Percentiles rank a stretch among this genome's conserved stretches.
phyloP scores from a whole-genome alignment of 1,140 invertebrate genomes.

The Drosophila bifasciata region DNA sequence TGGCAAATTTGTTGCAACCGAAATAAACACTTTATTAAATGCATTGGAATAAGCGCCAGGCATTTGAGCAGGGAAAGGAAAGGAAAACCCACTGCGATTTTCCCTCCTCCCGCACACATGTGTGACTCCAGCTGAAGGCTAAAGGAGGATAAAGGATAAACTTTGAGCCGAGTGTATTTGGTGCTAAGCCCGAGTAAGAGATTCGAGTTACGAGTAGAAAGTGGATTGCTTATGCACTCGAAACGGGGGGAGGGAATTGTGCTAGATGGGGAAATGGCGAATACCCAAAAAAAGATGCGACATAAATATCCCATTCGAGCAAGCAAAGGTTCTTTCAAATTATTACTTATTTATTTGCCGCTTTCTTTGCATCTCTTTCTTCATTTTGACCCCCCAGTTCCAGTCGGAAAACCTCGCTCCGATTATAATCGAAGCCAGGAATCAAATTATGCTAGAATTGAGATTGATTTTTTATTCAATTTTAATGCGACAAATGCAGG shows the following conservation, averaged over 20 bases:
- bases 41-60: slow-evolving; percentile 71
- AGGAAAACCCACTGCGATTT: slow-evolving; percentile 4
- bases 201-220: slow-evolving; percentile 34
- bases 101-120: slow-evolving; percentile 18
- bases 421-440: slow-evolving; percentile 72
- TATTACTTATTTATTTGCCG: slow-evolving; percentile 55
- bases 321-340: slow-evolving; percentile 49
- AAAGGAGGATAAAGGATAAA: slow-evolving; percentile 28
- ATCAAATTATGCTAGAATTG: slow-evolving; percentile 83
- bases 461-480: slow-evolving; percentile 84
- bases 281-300: slow-evolving; percentile 3
- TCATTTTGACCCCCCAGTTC: slow-evolving; percentile 6
- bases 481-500: slow-evolving; percentile 83
- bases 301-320: slow-evolving; percentile 49
- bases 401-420: slow-evolving; percentile 13
- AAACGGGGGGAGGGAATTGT: not conserved
- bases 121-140: slow-evolving; percentile 22
- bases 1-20: slow-evolving; percentile 80
- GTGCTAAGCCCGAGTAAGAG: slow-evolving; percentile 60
- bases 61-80: slow-evolving; percentile 9
- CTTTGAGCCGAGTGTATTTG: slow-evolving; percentile 71
- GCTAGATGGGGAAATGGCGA: not conserved
- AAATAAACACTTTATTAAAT: slow-evolving; percentile 83
- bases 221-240: slow-evolving; percentile 38
- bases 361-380: slow-evolving; percentile 33